Base-by-base conservation (phyloP, 2,113 vertebrate genomes). In the Hassar affinis region DNA sequence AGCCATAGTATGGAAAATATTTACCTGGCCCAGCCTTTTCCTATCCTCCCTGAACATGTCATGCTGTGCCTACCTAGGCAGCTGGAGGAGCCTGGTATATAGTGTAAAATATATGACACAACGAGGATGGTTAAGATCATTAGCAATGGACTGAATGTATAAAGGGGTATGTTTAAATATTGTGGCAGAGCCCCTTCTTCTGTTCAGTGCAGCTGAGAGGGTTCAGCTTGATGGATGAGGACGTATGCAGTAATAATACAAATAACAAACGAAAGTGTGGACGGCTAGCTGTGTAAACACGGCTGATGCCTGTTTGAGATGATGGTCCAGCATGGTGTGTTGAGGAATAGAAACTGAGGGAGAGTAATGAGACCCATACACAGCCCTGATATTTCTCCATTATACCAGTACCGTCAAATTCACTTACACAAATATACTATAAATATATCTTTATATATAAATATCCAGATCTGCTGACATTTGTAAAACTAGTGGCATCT, bases 211-310 rank as follows among this genome's bases (percentile, higher is more conserved):
- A 92, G 91, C 91, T 91, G 91, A 93, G 90, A 91, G 85, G 86
- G 89, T 86, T 92, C 91, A 88, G 80, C 74, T 84, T 93, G 92
- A 94, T 94, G 92, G 89, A 93, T 90, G 90, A 88, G 88, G 91
- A 92, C 91, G 83, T 88, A 84, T 89, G 82, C 86, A 69, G 89
- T 90, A 91, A 92, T 91, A 92, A 89, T 82, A 91, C 89, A 91
- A 91, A 92, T 88, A 91, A 84, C 84, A 89, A 91, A 90, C 91
- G 88, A 91, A 90, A 90, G 85, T 68, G 85, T 85, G 84, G 81
- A 90, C n/a, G 86, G 85, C 84, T 92, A 89, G 90, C 89, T 94
- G 91, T 91, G 91, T 92, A 92, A 94, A 94, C 89, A 92, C 18
- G 88, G 10, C 49, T 0, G 3, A 88, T 88, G 89, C 90, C 87